Conservation (phyloP, 2,888 invertebrate species). For the Drosophila cyrtoloma region DNA sequence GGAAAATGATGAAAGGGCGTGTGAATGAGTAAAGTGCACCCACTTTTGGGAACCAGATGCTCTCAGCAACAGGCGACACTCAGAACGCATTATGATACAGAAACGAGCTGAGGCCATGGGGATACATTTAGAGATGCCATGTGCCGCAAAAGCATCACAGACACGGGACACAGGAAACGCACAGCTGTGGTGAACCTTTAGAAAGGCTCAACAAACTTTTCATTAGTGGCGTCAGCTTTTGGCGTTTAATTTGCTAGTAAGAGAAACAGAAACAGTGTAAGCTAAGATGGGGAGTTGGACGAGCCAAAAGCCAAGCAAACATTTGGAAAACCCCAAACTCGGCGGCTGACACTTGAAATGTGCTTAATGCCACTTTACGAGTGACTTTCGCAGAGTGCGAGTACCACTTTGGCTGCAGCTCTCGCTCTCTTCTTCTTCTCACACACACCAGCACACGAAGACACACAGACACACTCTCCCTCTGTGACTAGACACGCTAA, state of each 20-base stretch:
- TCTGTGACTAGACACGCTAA: slow-evolving; percentile 57
- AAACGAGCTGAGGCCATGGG: slow-evolving; percentile 15
- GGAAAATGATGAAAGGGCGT: slow-evolving; percentile 45
- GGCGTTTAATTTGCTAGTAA: slow-evolving; percentile 51
- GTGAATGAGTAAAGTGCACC: slow-evolving; percentile 66
- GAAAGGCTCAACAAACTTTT: slow-evolving; percentile 76
- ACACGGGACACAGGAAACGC: slow-evolving; percentile 24
- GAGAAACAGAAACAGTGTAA: slow-evolving; percentile 27
- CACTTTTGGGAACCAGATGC: slow-evolving; percentile 48
- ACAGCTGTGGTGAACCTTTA: slow-evolving; percentile 60
- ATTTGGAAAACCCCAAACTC: slow-evolving; percentile 69
- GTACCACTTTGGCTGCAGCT: slow-evolving; percentile 75
- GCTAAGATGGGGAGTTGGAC: neutral
- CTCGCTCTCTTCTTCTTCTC: slow-evolving; percentile 23
- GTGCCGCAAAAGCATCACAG: slow-evolving; percentile 22
- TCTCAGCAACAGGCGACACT: slow-evolving; percentile 40
- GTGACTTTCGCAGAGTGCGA: slow-evolving; percentile 78
- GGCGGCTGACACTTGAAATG: slow-evolving; percentile 71
- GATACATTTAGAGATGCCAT: slow-evolving; percentile 20
- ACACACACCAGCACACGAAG: neutral
- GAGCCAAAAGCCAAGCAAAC: slow-evolving; percentile 60
- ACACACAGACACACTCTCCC: slow-evolving; percentile 4
- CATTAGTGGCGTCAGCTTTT: slow-evolving; percentile 69
- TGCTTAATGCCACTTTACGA: slow-evolving; percentile 82
- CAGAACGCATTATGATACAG: slow-evolving; percentile 59